phyloP scores from a whole-genome alignment of 1,140 invertebrate species.

The Harpegnathos saltator region DNA sequence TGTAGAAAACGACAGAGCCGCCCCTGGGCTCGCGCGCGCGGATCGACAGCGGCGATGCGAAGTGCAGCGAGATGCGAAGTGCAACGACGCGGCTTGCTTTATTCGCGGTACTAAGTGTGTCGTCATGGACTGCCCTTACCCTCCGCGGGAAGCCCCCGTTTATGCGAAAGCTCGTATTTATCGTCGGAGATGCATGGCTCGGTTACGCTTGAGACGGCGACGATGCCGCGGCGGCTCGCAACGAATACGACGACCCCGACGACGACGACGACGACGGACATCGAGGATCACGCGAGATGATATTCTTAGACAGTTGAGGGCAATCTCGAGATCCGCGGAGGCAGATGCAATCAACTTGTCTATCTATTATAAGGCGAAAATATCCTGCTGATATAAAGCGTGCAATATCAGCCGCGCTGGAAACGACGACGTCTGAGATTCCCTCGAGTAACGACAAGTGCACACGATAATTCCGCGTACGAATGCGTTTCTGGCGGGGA shows the following conservation, averaged over 20 bases:
- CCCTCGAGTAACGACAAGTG: too few species aligned
- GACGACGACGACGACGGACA: slow-evolving; percentile 41
- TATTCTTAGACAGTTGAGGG: slow-evolving; percentile 65
- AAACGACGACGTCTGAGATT: too few species aligned
- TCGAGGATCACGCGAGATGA: slow-evolving; percentile 55
- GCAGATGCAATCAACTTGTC: slow-evolving; percentile 7
- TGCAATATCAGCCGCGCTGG: not conserved
- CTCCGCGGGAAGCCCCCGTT: slow-evolving; percentile 14
- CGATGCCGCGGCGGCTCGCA: slow-evolving; percentile 61
- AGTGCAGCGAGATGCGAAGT: slow-evolving; percentile 42
- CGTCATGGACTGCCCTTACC: slow-evolving; percentile 67
- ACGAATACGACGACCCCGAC: slow-evolving; percentile 56
- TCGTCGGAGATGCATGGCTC: slow-evolving; percentile 55
- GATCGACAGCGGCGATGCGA: slow-evolving; percentile 56
- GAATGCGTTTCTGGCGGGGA: too few species aligned
- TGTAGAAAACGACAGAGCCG: slow-evolving; percentile 58
- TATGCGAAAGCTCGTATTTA: slow-evolving; percentile 67
- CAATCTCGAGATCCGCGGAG: not conserved
- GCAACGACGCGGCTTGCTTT: slow-evolving; percentile 64
- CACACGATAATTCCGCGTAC: too few species aligned
- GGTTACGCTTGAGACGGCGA: slow-evolving; percentile 53
- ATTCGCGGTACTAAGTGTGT: slow-evolving; percentile 70
- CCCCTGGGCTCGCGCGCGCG: slow-evolving; percentile 51
- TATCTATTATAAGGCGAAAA: not conserved
- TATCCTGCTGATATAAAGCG: not conserved